phyloP scores from a whole-genome alignment of 2,113 vertebrate species.

The Megalops atlanticus region DNA sequence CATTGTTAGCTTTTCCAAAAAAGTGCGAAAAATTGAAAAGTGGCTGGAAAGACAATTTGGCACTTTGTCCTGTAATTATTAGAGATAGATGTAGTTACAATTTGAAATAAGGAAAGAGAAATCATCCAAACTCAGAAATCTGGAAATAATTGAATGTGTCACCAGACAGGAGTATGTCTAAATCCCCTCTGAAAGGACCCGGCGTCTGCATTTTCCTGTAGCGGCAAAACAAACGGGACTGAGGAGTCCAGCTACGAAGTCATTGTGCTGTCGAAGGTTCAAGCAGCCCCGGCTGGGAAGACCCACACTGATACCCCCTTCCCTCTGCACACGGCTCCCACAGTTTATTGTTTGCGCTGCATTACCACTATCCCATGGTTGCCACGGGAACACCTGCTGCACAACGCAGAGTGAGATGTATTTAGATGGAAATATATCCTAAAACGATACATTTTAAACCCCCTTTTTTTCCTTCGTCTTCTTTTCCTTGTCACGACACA shows the following conservation, averaged over 20 bases:
- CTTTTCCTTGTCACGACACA: slow-evolving; percentile 45
- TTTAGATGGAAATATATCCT: slow-evolving; percentile 69
- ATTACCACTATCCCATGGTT: slow-evolving; percentile 44
- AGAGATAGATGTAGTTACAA: slow-evolving; percentile 10
- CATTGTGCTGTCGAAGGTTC: slow-evolving; percentile 33
- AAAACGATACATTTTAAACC: slow-evolving; percentile 61
- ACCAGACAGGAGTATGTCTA: slow-evolving; percentile 30
- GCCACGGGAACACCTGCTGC: slow-evolving; percentile 68
- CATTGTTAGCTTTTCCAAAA: background rate
- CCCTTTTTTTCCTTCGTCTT: slow-evolving; percentile 28
- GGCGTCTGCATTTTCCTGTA: slow-evolving; percentile 42
- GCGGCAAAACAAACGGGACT: slow-evolving; percentile 59
- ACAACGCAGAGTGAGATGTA: slow-evolving; percentile 64
- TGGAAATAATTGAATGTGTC: slow-evolving; percentile 45
- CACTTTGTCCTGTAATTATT: slow-evolving; percentile 7
- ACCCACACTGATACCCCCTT: background rate
- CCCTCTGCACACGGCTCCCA: slow-evolving; percentile 1
- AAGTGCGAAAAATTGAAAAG: background rate
- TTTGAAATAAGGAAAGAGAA: slow-evolving; percentile 21
- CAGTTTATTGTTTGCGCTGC: slow-evolving; percentile 21
- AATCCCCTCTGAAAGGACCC: slow-evolving; percentile 46
- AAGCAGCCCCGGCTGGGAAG: slow-evolving; percentile 44
- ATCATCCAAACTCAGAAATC: slow-evolving; percentile 30
- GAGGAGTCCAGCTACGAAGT: slow-evolving; percentile 61
- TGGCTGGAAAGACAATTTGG: background rate